A percentile compares a stretch with the other conserved stretches of the same genome.
phyloP scores from a whole-genome alignment of 2,888 invertebrate genomes.

The Athetis lepigone region DNA sequence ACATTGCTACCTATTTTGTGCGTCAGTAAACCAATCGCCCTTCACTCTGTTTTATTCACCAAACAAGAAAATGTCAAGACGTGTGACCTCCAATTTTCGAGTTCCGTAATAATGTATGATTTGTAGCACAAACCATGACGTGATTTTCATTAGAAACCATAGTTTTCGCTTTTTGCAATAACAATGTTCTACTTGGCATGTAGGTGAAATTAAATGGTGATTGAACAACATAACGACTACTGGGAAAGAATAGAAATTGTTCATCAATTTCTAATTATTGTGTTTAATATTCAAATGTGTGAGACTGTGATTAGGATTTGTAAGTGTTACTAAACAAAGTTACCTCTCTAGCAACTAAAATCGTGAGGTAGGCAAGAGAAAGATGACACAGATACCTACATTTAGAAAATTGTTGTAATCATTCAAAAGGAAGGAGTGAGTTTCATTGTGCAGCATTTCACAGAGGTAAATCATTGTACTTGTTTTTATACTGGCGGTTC shows the following conservation, averaged over 20 bases:
- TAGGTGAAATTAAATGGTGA: conserved; percentile 79
- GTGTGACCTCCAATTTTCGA: conserved; percentile 84
- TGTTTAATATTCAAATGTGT: conserved; percentile 11
- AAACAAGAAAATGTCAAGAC: conserved; percentile 86
- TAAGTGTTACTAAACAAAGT: not conserved
- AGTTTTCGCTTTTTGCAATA: conserved; percentile 43
- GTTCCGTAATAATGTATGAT: conserved; percentile 66
- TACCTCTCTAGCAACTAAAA: not conserved
- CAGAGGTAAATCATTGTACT: conserved; percentile 1
- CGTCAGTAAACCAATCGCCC: conserved; percentile 75
- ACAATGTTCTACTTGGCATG: conserved; percentile 73
- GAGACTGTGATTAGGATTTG: conserved; percentile 15
- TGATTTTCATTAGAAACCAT: conserved; percentile 36
- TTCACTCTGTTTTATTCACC: conserved; percentile 75
- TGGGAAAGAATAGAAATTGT: conserved; percentile 43
- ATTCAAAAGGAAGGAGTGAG: conserved; percentile 26
- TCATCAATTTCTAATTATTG: conserved; percentile 12
- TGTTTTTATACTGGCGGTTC: conserved; percentile 32
- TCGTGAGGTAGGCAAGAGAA: conserved; percentile 24
- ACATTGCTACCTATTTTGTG: conserved; percentile 52
- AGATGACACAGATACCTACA: conserved; percentile 53
- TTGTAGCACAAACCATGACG: conserved; percentile 34
- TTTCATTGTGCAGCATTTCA: conserved; percentile 27
- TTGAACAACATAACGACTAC: conserved; percentile 73
- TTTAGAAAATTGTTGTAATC: conserved; percentile 43